Evolutionary conservation across 2,113 vertebrate species (phyloP).

Genomic region (Pipa parva): DNA sequence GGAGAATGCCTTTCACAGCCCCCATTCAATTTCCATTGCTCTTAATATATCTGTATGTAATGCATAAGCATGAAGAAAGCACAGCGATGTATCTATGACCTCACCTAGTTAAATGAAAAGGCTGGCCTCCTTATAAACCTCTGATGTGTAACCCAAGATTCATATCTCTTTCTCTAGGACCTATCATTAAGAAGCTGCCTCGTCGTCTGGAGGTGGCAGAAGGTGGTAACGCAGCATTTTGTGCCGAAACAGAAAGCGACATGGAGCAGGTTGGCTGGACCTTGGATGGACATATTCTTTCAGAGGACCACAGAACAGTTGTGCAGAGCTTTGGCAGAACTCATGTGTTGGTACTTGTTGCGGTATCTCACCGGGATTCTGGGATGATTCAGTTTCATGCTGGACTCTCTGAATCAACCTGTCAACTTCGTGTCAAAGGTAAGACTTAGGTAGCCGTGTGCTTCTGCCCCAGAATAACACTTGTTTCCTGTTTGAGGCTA

Average conservation of each 20-base stretch:
- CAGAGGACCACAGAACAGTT: constrained; percentile 72
- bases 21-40: too few species aligned
- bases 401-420: constrained; percentile 82
- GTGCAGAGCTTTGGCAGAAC: constrained; percentile 88
- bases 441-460: constrained; percentile 42
- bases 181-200: constrained; percentile 73
- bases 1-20: too few species aligned
- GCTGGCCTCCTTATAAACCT: too few species aligned
- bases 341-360: constrained; percentile 90
- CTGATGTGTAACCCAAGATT: not conserved
- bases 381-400: constrained; percentile 82
- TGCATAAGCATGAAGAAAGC: too few species aligned
- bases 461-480: too few species aligned
- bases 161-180: constrained; percentile 45
- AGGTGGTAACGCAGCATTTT: constrained; percentile 92
- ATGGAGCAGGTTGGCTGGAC: constrained; percentile 83
- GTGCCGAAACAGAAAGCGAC: constrained; percentile 82
- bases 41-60: too few species aligned
- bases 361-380: constrained; percentile 81
- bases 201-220: constrained; percentile 91
- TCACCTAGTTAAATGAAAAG: too few species aligned
- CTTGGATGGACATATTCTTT: constrained; percentile 76
- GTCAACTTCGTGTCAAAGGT: constrained; percentile 93
- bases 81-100: too few species aligned
- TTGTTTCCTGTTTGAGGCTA: too few species aligned